Percentiles rank a stretch among this genome's conserved stretches.
phyloP scores from a whole-genome alignment of 2,113 vertebrate genomes.

The Lota lota region DNA sequence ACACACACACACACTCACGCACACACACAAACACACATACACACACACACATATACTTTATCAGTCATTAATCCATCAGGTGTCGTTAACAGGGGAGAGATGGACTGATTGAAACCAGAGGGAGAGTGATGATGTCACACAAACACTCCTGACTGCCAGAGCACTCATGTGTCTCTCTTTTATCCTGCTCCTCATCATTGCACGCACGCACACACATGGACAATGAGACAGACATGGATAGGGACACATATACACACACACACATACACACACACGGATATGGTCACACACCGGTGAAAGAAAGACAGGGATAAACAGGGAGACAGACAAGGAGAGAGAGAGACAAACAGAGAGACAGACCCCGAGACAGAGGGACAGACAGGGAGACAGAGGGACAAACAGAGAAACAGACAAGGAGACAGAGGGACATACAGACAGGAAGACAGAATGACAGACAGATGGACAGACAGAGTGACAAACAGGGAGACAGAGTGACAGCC shows the following conservation, averaged over 20 bases:
- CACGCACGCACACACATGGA: conserved; percentile 5
- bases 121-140: conserved; percentile 72
- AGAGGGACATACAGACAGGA: conserved; percentile 3
- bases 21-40: conserved; percentile 14
- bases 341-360: too few species aligned
- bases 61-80: conserved; percentile 75
- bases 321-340: too few species aligned
- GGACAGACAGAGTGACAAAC: neutral
- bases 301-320: too few species aligned
- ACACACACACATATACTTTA: conserved; percentile 44
- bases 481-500: neutral
- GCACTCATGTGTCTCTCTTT: conserved; percentile 56
- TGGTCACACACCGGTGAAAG: neutral
- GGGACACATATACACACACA: conserved; percentile 3
- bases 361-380: too few species aligned
- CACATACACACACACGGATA: conserved; percentile 5
- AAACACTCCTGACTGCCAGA: conserved; percentile 45
- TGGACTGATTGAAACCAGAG: conserved; percentile 74
- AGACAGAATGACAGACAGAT: conserved; percentile 5
- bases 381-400: too few species aligned
- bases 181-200: conserved; percentile 37
- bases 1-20: conserved; percentile 1
- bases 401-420: too few species aligned
- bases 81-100: conserved; percentile 64
- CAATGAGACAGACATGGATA: conserved; percentile 16